These are phyloP conservation scores for Sebastes steindachneri DNA, from an alignment of 2,797 vertebrate genomes.

Conservation along the genomic window DNA sequence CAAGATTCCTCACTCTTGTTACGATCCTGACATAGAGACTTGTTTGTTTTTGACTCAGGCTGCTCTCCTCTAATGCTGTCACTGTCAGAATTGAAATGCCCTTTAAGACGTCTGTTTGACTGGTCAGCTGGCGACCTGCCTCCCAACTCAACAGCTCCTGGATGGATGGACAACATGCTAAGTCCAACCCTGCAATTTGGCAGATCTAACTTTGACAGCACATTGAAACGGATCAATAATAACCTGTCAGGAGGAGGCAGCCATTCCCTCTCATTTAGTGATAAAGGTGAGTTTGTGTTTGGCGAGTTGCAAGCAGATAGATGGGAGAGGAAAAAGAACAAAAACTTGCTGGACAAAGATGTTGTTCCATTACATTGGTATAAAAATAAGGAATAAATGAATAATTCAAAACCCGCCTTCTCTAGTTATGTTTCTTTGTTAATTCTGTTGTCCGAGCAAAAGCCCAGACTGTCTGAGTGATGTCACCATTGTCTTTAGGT, in stretches of 20 bases:
- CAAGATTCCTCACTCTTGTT: conserved; percentile 29
- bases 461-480: conserved; percentile 32
- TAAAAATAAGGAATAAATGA: conserved; percentile 20
- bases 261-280: conserved; percentile 63
- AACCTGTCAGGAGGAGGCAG: conserved; percentile 72
- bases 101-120: conserved; percentile 74
- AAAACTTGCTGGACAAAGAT: conserved; percentile 16
- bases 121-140: conserved; percentile 70
- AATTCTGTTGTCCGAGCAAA: conserved; percentile 47
- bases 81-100: conserved; percentile 75
- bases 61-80: conserved; percentile 66
- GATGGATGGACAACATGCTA: conserved; percentile 66
- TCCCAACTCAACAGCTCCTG: conserved; percentile 52
- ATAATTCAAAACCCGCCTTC: conserved; percentile 19
- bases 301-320: conserved; percentile 38
- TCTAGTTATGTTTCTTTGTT: conserved; percentile 33
- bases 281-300: conserved; percentile 62
- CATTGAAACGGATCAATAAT: conserved; percentile 77
- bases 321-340: conserved; percentile 5
- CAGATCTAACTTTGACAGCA: conserved; percentile 74
- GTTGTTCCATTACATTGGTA: conserved; percentile 6
- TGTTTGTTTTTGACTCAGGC: conserved; percentile 68
- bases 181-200: conserved; percentile 66
- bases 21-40: conserved; percentile 56
- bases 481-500: conserved; percentile 69